phyloP scores from a whole-genome alignment of 1,140 invertebrate genomes.

The Musca domestica region DNA sequence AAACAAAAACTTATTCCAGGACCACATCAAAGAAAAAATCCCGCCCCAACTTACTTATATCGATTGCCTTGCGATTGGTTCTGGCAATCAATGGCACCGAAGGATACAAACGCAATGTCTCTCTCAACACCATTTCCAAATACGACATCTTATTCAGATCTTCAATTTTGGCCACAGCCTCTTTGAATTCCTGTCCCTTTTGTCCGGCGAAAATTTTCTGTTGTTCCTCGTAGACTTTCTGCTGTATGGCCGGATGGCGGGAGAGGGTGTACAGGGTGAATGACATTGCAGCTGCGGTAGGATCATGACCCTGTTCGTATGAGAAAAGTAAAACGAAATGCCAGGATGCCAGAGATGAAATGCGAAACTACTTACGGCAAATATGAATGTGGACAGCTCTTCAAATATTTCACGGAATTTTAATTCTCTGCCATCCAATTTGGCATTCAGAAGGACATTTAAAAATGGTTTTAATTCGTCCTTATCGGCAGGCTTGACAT shows the following conservation, averaged over 20 bases:
- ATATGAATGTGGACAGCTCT: constrained; percentile 73
- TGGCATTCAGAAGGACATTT: constrained; percentile 44
- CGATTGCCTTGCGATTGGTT: constrained; percentile 59
- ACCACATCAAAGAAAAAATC: not conserved
- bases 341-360: not conserved
- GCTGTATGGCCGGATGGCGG: constrained; percentile 53
- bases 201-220: constrained; percentile 56
- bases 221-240: constrained; percentile 61
- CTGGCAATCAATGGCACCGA: constrained; percentile 71
- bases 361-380: constrained; percentile 58
- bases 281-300: constrained; percentile 40
- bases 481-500: not conserved
- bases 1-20: not conserved
- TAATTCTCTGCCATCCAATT: constrained; percentile 58
- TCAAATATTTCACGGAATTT: constrained; percentile 67
- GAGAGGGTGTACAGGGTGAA: constrained; percentile 47
- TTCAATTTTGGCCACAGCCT: constrained; percentile 36
- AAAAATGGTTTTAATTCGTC: constrained; percentile 29
- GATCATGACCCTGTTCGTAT: constrained; percentile 60
- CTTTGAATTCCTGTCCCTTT: constrained; percentile 43
- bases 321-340: not conserved
- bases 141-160: constrained; percentile 61
- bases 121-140: constrained; percentile 70
- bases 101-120: constrained; percentile 66
- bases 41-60: constrained; percentile 56